Conservation (phyloP, 2,113 vertebrate genomes). For the Gnathonemus longibarbis region DNA sequence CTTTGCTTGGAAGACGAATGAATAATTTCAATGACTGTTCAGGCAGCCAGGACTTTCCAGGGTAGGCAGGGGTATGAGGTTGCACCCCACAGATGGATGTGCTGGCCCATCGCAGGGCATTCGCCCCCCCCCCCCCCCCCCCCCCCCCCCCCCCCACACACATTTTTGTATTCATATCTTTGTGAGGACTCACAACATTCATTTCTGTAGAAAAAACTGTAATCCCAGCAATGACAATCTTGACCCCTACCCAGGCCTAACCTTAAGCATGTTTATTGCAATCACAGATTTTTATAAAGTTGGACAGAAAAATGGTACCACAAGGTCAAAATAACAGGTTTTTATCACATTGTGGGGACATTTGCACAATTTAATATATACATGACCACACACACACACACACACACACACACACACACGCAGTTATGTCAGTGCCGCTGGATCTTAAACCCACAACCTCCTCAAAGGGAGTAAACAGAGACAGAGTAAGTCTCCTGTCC, state of each 20-base stretch:
- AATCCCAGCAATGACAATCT: no score
- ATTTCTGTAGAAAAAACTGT: no score
- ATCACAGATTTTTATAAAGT: background rate
- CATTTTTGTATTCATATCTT: background rate
- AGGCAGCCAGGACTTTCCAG: background rate
- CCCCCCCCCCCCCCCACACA: background rate
- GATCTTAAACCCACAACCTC: background rate
- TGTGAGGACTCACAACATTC: background rate
- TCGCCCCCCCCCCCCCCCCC: background rate
- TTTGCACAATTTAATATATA: background rate
- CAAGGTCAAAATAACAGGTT: no score
- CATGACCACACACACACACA: background rate
- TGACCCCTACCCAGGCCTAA: no score
- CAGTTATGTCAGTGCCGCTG: background rate
- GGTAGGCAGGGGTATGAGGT: background rate
- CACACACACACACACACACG: no score
- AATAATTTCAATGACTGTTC: background rate
- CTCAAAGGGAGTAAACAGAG: background rate
- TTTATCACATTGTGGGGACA: no score
- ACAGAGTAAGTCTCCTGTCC: background rate
- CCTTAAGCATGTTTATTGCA: background rate
- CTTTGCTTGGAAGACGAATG: background rate
- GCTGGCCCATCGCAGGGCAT: background rate
- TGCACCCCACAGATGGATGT: background rate
- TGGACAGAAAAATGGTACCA: background rate